These are phyloP conservation scores for Champsocephalus esox DNA, from an alignment of 2,797 vertebrate species.

Conservation along the genomic window DNA sequence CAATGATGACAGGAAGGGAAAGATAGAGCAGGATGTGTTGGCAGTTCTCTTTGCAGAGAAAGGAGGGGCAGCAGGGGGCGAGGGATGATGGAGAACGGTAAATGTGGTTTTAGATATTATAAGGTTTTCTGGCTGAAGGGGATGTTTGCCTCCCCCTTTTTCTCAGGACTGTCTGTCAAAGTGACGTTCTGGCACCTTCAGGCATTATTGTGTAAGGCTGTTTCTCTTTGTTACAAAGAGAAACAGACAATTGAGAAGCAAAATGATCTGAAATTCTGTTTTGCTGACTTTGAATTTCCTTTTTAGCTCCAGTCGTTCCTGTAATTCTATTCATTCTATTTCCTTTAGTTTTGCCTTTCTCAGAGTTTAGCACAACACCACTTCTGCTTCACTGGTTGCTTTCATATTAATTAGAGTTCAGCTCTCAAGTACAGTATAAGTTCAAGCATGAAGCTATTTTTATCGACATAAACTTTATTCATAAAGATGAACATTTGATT, in stretches of 20 bases:
- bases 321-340: constrained; percentile 34
- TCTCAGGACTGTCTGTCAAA: constrained; percentile 9
- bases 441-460: constrained; percentile 29
- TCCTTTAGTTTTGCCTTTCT: constrained; percentile 41
- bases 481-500: constrained; percentile 17
- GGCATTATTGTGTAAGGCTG: constrained; percentile 12
- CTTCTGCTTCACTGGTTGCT: constrained; percentile 51
- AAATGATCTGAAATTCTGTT: constrained; percentile 18
- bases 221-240: background rate
- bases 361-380: constrained; percentile 26
- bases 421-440: constrained; percentile 20
- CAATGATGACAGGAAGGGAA: constrained; percentile 52
- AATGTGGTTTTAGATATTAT: constrained; percentile 49
- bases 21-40: constrained; percentile 53
- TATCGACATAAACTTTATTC: constrained; percentile 16
- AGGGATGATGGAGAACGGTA: constrained; percentile 24
- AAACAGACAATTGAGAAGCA: constrained; percentile 23
- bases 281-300: constrained; percentile 42
- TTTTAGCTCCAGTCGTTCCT: constrained; percentile 36
- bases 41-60: constrained; percentile 38
- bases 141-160: constrained; percentile 30
- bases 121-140: constrained; percentile 40
- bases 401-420: constrained; percentile 47
- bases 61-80: background rate
- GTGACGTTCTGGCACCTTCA: constrained; percentile 19